These are phyloP conservation scores for Palythoa caribaeorum DNA, from an alignment of 92 coral and sea anemone species.

Conservation along the genomic window DNA sequence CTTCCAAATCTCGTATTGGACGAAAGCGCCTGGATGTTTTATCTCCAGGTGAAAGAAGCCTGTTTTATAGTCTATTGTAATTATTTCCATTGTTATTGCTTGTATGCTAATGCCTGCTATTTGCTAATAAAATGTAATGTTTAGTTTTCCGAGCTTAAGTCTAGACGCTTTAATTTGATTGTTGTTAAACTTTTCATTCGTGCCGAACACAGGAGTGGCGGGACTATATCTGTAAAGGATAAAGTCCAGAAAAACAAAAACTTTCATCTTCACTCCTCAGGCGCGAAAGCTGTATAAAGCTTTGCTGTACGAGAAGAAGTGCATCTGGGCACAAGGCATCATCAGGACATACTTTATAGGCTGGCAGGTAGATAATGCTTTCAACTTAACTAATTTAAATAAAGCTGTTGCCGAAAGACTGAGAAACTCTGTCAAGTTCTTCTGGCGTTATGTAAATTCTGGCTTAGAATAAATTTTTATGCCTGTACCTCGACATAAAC, in stretches of 20 bases:
- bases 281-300: slow-evolving; percentile 91
- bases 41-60: no score
- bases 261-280: slow-evolving; percentile 67
- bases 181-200: not conserved
- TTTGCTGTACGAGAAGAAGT: slow-evolving; percentile 84
- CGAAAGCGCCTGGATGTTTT: no score
- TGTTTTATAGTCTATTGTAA: no score
- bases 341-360: slow-evolving; percentile 86
- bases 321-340: slow-evolving; percentile 86
- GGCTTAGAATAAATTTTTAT: not conserved
- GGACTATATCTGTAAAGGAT: not conserved
- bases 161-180: not conserved
- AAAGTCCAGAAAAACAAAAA: not conserved
- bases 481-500: not conserved
- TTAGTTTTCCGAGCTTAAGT: not conserved
- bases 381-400: not conserved
- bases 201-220: not conserved
- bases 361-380: slow-evolving; percentile 83
- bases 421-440: not conserved
- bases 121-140: no score
- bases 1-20: no score
- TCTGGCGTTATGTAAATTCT: not conserved
- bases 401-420: not conserved
- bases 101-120: no score
- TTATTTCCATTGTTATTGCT: no score